Conservation (phyloP, 2,888 invertebrate species). For the Gari tellinella region DNA sequence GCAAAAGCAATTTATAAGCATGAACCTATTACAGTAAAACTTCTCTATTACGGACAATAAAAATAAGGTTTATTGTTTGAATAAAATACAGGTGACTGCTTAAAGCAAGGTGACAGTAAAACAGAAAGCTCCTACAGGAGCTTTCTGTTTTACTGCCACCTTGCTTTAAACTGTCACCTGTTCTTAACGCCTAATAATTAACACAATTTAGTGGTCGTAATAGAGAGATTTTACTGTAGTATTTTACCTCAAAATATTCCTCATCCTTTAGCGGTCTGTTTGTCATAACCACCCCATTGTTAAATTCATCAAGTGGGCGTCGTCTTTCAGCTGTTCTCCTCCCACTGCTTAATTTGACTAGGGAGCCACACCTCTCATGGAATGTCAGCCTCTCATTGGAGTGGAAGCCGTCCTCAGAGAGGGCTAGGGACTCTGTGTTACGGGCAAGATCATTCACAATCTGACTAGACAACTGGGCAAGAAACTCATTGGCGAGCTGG, state of each 20-base stretch:
- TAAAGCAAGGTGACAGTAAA: too few relatives aligned
- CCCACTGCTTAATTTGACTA: slow-evolving; percentile 88
- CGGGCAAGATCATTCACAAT: slow-evolving; percentile 75
- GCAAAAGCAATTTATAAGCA: too few relatives aligned
- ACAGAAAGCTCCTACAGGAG: too few relatives aligned
- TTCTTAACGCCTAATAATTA: too few relatives aligned
- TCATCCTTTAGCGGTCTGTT: slow-evolving; percentile 82
- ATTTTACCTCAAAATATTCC: slow-evolving; percentile 83
- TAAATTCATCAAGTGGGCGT: slow-evolving; percentile 83
- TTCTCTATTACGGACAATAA: too few relatives aligned
- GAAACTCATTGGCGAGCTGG: slow-evolving; percentile 79
- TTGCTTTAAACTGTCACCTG: too few relatives aligned
- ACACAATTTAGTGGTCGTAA: too few relatives aligned
- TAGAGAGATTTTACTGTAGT: too few relatives aligned
- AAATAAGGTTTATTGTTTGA: too few relatives aligned
- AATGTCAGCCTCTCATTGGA: slow-evolving; percentile 84
- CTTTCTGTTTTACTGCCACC: too few relatives aligned
- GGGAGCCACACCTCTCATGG: slow-evolving; percentile 93
- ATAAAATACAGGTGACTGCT: too few relatives aligned
- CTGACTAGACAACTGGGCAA: slow-evolving; percentile 77
- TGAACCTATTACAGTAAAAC: too few relatives aligned
- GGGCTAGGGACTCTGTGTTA: slow-evolving; percentile 57
- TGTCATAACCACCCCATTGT: slow-evolving; percentile 84
- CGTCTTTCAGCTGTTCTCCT: slow-evolving; percentile 81
- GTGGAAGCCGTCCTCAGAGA: slow-evolving; percentile 54